Base-by-base conservation (phyloP, 2,113 vertebrate species). In the Irena cyanogastra region DNA sequence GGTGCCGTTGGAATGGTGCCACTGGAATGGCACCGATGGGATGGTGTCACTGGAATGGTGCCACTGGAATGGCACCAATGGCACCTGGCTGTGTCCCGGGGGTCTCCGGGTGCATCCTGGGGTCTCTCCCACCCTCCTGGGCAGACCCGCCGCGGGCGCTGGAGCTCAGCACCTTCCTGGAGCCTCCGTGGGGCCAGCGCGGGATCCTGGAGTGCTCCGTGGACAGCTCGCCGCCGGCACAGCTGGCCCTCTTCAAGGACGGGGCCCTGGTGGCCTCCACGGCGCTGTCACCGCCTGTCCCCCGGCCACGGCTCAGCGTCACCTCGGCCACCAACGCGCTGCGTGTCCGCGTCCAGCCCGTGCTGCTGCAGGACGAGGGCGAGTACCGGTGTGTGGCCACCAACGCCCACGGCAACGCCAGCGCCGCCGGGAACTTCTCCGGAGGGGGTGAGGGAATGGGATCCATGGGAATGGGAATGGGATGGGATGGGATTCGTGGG, bases 361-460 rank as follows among this genome's bases (percentile, higher is more conserved):
- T 97, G 2, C 66, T 80, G 60, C 84, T 98, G 90, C 97, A 96
- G 53, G 98, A 98, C 0, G 95, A 97, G 83, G 98, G 98, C 0
- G 9, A 75, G 70, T 98, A 98, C 14, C 54, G 35, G 47, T 98
- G 98, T 0, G 54, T 77, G 3, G 98, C 98, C 69, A 82, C 59
- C 78, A 98, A 97, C 1, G 1, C 10, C 13, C 68, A 97, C 1
- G 98, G 98, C 72, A 97, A 87, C 1, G n/a, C 83, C 37, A 97
- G 87, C 4, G 1, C 93, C 9, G 4, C 49, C 0, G 47, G 45
- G 2, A 57, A 27, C 87, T 95, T 98, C 31, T 93, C 86, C 0
- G 94, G 96, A 0, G 92, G 97, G 4, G 87, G 98, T 98, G 95
- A 97, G n/a, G n/a, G n/a, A n/a, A n/a, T n/a, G n/a, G n/a, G n/a